These are phyloP conservation scores for Barypeithes pellucidus DNA, from an alignment of 2,888 invertebrate genomes.

Conservation along the genomic window DNA sequence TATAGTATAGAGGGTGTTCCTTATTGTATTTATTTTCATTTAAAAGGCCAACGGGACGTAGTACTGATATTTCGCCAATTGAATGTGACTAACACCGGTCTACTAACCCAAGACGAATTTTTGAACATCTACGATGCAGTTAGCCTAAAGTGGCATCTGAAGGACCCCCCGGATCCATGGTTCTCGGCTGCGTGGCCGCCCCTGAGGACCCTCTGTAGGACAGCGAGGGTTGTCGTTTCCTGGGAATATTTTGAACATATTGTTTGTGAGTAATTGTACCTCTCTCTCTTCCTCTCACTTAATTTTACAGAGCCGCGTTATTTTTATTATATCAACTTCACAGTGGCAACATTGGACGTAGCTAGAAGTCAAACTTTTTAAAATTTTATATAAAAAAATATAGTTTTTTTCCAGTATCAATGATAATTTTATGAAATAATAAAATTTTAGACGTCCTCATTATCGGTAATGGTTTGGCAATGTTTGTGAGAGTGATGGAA, in stretches of 20 bases:
- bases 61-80: slow-evolving; percentile 87
- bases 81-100: slow-evolving; percentile 79
- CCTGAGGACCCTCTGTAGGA: slow-evolving; percentile 76
- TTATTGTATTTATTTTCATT: slow-evolving; percentile 14
- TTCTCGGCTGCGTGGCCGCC: slow-evolving; percentile 77
- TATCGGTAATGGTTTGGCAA: slow-evolving; percentile 82
- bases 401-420: too few species aligned
- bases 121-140: slow-evolving; percentile 81
- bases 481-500: slow-evolving; percentile 81
- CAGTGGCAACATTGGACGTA: too few species aligned
- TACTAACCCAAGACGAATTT: slow-evolving; percentile 82
- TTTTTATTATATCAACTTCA: too few species aligned
- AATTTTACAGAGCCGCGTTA: too few species aligned
- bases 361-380: too few species aligned
- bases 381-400: too few species aligned
- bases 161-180: slow-evolving; percentile 82
- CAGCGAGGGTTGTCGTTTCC: slow-evolving; percentile 76
- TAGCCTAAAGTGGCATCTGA: slow-evolving; percentile 83
- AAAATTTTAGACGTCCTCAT: slow-evolving; percentile 79
- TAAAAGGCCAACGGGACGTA: slow-evolving; percentile 79
- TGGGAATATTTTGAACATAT: slow-evolving; percentile 84
- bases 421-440: too few species aligned
- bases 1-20: slow-evolving; percentile 2
- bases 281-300: too few species aligned
- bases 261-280: slow-evolving; percentile 75